These are phyloP conservation scores for Anguilla marmorata DNA, from an alignment of 2,797 vertebrate genomes.

Conservation along the genomic window DNA sequence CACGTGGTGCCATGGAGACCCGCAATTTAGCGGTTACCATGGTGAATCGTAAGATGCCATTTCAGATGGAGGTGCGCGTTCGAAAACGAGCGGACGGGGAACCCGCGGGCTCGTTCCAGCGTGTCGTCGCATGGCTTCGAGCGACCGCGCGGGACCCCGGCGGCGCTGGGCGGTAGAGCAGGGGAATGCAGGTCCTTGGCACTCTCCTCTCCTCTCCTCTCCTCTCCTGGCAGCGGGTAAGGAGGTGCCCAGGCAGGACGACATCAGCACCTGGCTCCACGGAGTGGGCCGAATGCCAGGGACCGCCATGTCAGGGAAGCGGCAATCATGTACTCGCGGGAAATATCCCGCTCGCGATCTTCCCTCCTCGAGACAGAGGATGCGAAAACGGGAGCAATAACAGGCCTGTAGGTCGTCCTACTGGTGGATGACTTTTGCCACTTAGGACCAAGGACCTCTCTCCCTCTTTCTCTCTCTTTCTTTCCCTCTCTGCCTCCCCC, in stretches of 20 bases:
- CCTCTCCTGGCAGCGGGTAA: background rate
- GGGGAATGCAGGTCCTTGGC: background rate
- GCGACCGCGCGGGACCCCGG: background rate
- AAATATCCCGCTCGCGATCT: background rate
- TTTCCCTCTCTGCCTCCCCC: background rate
- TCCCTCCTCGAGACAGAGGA: background rate
- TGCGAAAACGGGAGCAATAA: background rate
- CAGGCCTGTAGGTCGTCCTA: background rate
- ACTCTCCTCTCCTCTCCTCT: background rate
- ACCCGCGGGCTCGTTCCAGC: background rate
- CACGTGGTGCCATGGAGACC: background rate
- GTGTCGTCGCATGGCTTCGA: background rate
- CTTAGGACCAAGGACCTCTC: background rate
- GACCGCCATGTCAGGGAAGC: background rate
- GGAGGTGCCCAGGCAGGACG: background rate
- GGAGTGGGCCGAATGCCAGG: background rate
- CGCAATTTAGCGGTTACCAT: background rate
- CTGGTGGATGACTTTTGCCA: background rate
- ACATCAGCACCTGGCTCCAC: background rate
- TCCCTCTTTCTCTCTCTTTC: background rate
- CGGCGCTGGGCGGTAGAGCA: background rate
- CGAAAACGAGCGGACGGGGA: background rate
- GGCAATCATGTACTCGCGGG: background rate
- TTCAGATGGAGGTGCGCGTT: background rate
- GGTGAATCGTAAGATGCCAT: background rate